Conservation (phyloP, 2,113 vertebrate genomes). For the Stigmatopora argus region DNA sequence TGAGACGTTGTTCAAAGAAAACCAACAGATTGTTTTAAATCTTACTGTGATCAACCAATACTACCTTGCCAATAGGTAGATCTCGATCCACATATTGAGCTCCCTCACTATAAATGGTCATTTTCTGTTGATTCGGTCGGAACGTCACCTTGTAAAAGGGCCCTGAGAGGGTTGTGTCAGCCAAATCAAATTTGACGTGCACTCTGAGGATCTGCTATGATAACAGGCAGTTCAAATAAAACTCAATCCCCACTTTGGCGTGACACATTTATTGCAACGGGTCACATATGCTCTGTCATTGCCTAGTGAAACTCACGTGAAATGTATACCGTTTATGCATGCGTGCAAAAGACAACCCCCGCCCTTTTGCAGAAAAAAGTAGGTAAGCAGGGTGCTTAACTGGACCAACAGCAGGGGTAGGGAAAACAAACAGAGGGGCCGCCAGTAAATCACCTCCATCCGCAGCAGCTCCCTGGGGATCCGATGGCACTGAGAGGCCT, state of each 20-base stretch:
- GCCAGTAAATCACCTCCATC: conserved; percentile 62
- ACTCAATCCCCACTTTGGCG: conserved; percentile 29
- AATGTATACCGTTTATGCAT: conserved; percentile 19
- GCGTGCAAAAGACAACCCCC: conserved; percentile 32
- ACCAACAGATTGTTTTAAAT: no score
- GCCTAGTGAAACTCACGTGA: conserved; percentile 14
- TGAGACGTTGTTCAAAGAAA: no score
- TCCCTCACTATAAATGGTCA: no score
- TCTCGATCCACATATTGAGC: no score
- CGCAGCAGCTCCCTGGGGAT: conserved; percentile 45
- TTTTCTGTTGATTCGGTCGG: no score
- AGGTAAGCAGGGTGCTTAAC: conserved; percentile 60
- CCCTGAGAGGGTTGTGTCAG: conserved; percentile 23
- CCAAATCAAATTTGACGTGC: conserved; percentile 43
- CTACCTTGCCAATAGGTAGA: no score
- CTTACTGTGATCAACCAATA: no score
- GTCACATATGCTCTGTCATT: conserved; percentile 11
- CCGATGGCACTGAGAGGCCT: conserved; percentile 43
- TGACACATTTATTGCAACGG: conserved; percentile 28
- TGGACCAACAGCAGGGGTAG: conserved; percentile 53
- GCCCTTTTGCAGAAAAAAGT: conserved; percentile 35
- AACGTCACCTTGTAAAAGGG: no score
- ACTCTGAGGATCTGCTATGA: conserved; percentile 29
- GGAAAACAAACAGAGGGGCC: conserved; percentile 62
- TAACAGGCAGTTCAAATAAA: conserved; percentile 38